These are phyloP conservation scores for Cataglyphis hispanica DNA, from an alignment of 1,140 invertebrate genomes.

Conservation along the genomic window DNA sequence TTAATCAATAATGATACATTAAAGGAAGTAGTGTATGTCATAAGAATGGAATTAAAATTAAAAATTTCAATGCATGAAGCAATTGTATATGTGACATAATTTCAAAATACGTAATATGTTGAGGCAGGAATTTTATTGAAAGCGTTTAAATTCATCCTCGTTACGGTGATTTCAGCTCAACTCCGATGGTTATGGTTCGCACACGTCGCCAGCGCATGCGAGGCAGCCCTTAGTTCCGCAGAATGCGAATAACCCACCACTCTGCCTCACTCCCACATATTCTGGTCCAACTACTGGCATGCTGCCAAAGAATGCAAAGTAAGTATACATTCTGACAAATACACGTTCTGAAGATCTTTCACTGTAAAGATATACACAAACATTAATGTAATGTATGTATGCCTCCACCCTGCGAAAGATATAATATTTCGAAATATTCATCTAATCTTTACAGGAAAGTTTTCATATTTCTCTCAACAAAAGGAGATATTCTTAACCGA, in stretches of 20 bases:
- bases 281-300: constrained; percentile 82
- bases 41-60: constrained; percentile 14
- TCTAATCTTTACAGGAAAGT: background rate
- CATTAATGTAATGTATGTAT: background rate
- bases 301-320: constrained; percentile 96
- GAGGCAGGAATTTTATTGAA: background rate
- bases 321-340: constrained; percentile 86
- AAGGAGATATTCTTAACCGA: background rate
- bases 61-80: background rate
- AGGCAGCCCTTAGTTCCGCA: constrained; percentile 89
- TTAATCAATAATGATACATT: too few species aligned
- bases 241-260: constrained; percentile 87
- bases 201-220: constrained; percentile 93
- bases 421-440: background rate
- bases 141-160: constrained; percentile 24
- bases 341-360: constrained; percentile 55
- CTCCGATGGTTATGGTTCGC: constrained; percentile 93
- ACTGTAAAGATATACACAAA: background rate
- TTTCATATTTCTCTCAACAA: background rate
- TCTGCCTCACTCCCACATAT: constrained; percentile 86
- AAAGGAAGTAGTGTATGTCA: background rate
- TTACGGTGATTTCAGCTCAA: constrained; percentile 88
- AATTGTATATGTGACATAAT: background rate
- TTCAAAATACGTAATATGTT: background rate
- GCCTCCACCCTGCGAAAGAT: background rate